These are phyloP conservation scores for Leptocoma aspasia DNA, from an alignment of 2,113 vertebrate genomes.

Conservation along the genomic window DNA sequence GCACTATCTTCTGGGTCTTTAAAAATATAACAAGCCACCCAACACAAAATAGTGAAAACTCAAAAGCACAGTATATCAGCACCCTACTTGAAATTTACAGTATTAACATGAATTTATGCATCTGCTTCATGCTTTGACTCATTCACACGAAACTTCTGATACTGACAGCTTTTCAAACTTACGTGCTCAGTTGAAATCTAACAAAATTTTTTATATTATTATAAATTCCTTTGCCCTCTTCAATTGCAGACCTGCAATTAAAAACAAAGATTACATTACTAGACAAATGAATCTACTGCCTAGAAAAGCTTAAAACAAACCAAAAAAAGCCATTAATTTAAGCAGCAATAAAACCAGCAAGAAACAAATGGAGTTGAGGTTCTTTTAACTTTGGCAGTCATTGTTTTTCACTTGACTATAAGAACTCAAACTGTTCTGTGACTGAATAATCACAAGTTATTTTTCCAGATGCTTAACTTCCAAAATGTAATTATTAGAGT, in stretches of 20 bases:
- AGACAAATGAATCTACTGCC: not conserved
- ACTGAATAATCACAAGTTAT: not conserved
- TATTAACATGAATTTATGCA: not conserved
- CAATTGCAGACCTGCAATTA: conserved; percentile 91
- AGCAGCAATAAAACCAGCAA: not conserved
- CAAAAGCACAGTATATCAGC: not conserved
- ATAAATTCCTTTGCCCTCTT: conserved; percentile 99
- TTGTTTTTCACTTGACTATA: not conserved
- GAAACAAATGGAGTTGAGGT: not conserved
- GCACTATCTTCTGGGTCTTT: not conserved
- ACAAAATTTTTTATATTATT: conserved; percentile 99
- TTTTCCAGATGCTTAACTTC: not conserved
- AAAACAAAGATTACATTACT: conserved; percentile 21
- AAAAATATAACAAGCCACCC: not conserved
- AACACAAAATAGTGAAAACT: not conserved
- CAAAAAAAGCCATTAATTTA: not conserved
- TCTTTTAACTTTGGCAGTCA: not conserved
- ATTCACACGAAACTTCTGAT: not conserved
- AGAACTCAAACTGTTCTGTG: not conserved
- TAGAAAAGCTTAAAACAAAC: not conserved
- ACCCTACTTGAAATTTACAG: not conserved
- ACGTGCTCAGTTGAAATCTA: conserved; percentile 99
- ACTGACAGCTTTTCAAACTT: conserved; percentile 70
- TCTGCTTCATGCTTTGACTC: not conserved
- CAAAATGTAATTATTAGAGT: not conserved